Evolutionary conservation across 2,888 invertebrate species (phyloP), one percentile per base, ranked within the genome.

Genomic region (Patella ulyssiponensis): DNA sequence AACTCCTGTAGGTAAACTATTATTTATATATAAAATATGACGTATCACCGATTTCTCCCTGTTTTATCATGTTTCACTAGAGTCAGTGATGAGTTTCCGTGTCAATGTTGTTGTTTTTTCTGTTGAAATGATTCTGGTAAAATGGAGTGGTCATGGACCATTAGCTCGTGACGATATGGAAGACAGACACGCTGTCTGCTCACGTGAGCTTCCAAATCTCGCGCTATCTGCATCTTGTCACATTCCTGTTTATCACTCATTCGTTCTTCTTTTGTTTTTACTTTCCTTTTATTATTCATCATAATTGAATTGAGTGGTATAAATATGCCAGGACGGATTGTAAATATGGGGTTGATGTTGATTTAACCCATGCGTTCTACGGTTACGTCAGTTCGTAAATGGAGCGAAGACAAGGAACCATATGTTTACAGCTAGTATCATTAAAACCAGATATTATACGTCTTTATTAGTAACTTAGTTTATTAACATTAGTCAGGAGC

Each of bases 171-270:
- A 64, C 64, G 64, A 64, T 64, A 44, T 64, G 64, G 64, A 23
- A 64, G 20, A 64, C 64, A 64, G 64, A 64, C 64, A 64, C 64
- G 64, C 20, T 64, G 64, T 64, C 64, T 64, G 64, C 64, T 64
- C 23, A 23, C 20, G 64, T 23, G 20, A 64, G 64, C 23, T 64
- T 64, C 64, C 64, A 15, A 64, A 64, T 64, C 64, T 64, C 64
- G 64, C 64, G 64, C 23, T 64, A 64, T 64, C 64, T 64, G 64
- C 23, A 64, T 64, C 64, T 23, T 64, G 64, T 64, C 64, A 64
- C 64, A 64, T 64, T 64, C 64, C 64, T 64, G 64, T 64, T 64
- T 64, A 64, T 64, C 64, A 64, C 17, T 64, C 20, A 64, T 64
- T 64, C 64, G 64, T 64, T 64, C 64, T 11, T 64, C 64, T 23